Evolutionary conservation across 2,888 invertebrate species (phyloP), one percentile per base, ranked within the genome.

Genomic region (Phortica okadai): DNA sequence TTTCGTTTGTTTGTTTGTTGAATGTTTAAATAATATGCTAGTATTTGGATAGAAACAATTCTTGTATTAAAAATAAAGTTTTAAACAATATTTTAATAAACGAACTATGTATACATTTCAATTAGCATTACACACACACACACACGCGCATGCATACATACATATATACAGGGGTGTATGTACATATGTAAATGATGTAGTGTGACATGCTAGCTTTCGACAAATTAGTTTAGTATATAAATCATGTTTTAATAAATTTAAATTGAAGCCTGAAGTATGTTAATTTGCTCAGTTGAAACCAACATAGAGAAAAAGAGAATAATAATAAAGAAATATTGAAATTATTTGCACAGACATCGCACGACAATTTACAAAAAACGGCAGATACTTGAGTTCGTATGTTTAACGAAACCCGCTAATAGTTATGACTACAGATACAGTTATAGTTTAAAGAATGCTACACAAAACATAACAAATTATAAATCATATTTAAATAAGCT

Each of bases 321-420:
- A 64, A 64, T 64, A 64, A 64, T 21, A 50, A 21, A 69, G 5
- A 42, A 33, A 6, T 11, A 2, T 6, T 50, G 50, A 50, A 11
- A 25, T 83, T 80, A 78, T 88, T 85, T 89, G 90, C 90, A 90
- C 90, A 87, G 82, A 87, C 90, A 90, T 87, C 89, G 90, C 82
- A 83, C 89, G 88, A 90, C 87, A 84, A 84, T 83, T 45, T n/a
- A 54, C 69, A 72, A 21, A 45, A 45, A 58, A 58, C 11, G 21
- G 58, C 58, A 58, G 6, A 33, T 33, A 33, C 33, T 33, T 33
- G 33, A 33, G 33, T 33, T 33, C 62, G 62, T n/a, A 7, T 50
- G 50, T 50, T 50, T 14, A 50, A 50, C 50, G 50, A 8, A 50
- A 33, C 33, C 33, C 33, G 33, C 33, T 33, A 33, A 78, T 77